Base-by-base conservation (phyloP, 30 jellyfish, hydroid and myxozoan genomes). In the Morbakka virulenta region DNA sequence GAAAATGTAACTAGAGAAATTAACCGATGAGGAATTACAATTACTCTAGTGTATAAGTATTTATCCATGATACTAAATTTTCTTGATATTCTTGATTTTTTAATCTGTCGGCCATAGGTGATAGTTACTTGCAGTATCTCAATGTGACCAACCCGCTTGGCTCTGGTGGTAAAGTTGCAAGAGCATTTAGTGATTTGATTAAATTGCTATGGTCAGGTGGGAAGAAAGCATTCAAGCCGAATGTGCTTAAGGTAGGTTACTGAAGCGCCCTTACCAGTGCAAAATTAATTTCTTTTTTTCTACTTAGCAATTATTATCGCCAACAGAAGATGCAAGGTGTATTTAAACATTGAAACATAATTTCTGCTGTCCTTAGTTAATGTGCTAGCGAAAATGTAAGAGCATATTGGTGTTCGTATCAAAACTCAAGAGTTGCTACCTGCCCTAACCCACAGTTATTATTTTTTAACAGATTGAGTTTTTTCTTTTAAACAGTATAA, bases 161-260 rank as follows among this genome's bases (percentile, higher is more conserved):
- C 24, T 90, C 98, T 77, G 98, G 98, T 34, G 98, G 98, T 3
- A 72, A 67, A n/a, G 96, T 90, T 22, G 98, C 95, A 1, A 83
- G 74, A 67, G 94, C 98, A 28, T 90, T 90, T 52, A 77, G 94
- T 17, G 98, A 90, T 13, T 90, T 84, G 9, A 52, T 84, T 41
- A 84, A 90, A 29, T 94, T 91, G 9, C 57, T 90, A 52, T 90
- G 96, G 95, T 74, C 94, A 1, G 83, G 67, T 4, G 65, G 88
- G 25, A 80, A 83, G 36, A 21, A 64, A 27, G 80, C 88, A 3
- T 81, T 83, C 30, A 70, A 80, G 52, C 98, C 98, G 20, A 66
- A 67, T 14, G 98, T 79, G 20, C 83, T 90, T 28, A 90, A 90
- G 98, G 98, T 90, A 9, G 9, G 12, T 50, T 14, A 29, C 33